Base-by-base conservation (phyloP, 2,113 vertebrate genomes). In the Labeo catla region DNA sequence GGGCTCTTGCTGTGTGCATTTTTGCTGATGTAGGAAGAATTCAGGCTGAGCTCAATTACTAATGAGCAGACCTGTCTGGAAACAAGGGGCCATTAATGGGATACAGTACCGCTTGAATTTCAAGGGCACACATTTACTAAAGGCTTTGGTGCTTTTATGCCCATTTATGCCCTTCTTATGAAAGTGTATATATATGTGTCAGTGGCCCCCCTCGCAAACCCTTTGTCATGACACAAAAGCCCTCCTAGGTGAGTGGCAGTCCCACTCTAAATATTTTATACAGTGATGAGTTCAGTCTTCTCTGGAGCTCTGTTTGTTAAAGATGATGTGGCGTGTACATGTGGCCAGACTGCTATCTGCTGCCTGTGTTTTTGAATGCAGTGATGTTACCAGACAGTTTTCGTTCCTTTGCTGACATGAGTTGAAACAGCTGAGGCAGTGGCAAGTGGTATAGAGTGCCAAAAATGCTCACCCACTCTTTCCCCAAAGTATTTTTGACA, bases 51-150 rank as follows among this genome's bases (percentile, higher is more conserved):
- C 65, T 81, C 12, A 28, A 15, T 81, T 81, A 65, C 59, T 65
- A 81, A 81, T 81, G 79, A 81, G 59, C 79, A 47, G 59, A 11
- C 23, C 21, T 47, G 79, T 81, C 59, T 81, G 59, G 59, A 81
- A 65, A 81, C 59, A 81, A 45, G 45, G 39, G 13, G n/a, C 79
- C 59, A 34, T 65, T 65, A 81, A 47, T 28, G 52, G 43, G 13
- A 81, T 47, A 49, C 78, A 28, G 45, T 28, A 28, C 79, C 43
- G 11, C 59, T 63, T 6, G 13, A 28, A 63, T 47, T 81, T 63
- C 78, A 47, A 47, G 78, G 78, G 16, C n/a, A 8, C 6, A 4
- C 79, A 81, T 81, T 63, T 63, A 80, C 78, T 21, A 63, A 63
- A 49, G 43, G 43, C 72, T 49, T 74, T 74, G 72, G 10, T 72